Conservation (phyloP, 2,797 vertebrate species). For the Glossophaga mutica region DNA sequence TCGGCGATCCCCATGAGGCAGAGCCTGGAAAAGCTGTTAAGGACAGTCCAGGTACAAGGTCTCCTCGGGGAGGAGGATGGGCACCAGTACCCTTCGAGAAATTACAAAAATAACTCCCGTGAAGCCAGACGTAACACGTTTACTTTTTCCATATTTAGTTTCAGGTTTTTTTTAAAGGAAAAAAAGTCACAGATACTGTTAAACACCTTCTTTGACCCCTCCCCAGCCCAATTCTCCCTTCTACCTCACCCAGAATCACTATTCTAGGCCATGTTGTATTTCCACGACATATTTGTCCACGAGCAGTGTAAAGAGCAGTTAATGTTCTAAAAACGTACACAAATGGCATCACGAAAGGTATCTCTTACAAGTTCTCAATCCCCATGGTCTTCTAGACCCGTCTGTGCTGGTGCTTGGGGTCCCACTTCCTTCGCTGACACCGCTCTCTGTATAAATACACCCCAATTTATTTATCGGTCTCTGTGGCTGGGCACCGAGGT, state of each 20-base stretch:
- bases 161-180: not conserved
- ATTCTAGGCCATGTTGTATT: not conserved
- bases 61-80: conserved; percentile 35
- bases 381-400: not conserved
- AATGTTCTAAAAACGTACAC: not conserved
- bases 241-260: not conserved
- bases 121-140: not conserved
- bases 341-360: not conserved
- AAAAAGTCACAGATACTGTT: not conserved
- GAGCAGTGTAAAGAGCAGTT: not conserved
- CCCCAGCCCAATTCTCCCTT: not conserved
- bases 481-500: not conserved
- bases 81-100: not conserved
- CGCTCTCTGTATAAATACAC: not conserved
- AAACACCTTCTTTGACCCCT: not conserved
- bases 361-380: not conserved
- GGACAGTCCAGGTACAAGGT: conserved; percentile 59
- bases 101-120: not conserved
- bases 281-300: not conserved
- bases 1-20: conserved; percentile 94
- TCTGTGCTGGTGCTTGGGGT: not conserved
- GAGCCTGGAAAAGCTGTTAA: conserved; percentile 85
- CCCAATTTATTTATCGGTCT: not conserved
- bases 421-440: not conserved
- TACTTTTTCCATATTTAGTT: not conserved